Percentiles rank a stretch among this genome's conserved stretches.
These are phyloP conservation scores for Verasper variegatus DNA, from an alignment of 2,113 vertebrate genomes.

Conservation along the genomic window DNA sequence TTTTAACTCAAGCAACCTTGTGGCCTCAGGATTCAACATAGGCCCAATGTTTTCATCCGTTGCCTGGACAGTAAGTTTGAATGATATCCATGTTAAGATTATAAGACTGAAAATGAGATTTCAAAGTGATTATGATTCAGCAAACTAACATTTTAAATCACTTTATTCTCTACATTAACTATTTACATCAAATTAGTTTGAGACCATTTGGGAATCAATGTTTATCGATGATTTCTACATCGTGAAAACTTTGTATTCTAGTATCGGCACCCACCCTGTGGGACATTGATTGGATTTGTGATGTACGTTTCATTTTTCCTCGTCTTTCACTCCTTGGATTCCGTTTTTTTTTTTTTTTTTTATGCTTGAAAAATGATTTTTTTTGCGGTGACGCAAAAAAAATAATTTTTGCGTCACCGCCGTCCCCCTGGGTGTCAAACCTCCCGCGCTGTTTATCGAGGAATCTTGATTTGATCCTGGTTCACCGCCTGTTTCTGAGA, in stretches of 20 bases:
- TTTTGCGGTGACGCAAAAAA: no score
- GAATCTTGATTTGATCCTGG: conserved; percentile 31
- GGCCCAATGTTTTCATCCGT: no score
- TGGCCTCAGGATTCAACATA: no score
- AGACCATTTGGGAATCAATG: background rate
- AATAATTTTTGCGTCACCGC: background rate
- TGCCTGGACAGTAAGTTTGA: no score
- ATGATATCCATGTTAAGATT: no score
- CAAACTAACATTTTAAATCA: background rate
- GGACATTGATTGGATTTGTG: background rate
- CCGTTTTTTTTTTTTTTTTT: background rate
- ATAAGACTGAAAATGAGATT: background rate
- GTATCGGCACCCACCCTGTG: background rate
- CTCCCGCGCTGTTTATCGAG: background rate
- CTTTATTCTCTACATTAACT: background rate
- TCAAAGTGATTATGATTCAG: background rate
- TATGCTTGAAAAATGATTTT: no score
- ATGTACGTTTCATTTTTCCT: background rate
- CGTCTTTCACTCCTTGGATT: background rate
- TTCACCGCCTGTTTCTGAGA: conserved; percentile 8
- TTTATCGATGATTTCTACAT: background rate
- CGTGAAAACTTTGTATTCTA: conserved; percentile 9
- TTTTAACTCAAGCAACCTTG: no score
- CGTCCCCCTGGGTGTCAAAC: background rate
- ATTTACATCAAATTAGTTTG: background rate